Evolutionary conservation across 2,888 invertebrate genomes (phyloP).

Genomic region (Lepidocyrtoides sp.): DNA sequence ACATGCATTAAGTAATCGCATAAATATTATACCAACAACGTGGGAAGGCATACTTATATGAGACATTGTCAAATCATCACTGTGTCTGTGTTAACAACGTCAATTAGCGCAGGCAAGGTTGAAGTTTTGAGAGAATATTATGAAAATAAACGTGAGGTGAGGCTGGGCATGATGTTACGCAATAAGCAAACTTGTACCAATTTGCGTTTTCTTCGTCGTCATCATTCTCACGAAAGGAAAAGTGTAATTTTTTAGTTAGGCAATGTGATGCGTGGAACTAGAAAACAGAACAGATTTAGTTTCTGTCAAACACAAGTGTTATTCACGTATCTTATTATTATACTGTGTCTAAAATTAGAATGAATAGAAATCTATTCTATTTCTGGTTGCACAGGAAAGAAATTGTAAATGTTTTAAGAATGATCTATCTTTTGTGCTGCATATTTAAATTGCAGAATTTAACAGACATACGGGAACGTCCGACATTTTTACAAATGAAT

Average conservation of each 20-base stretch:
- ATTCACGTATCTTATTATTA: neutral
- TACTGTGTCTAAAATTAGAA: constrained; percentile 25
- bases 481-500: constrained; percentile 46
- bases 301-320: constrained; percentile 15
- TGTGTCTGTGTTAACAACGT: neutral
- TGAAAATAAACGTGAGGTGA: neutral
- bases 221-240: neutral
- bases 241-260: neutral
- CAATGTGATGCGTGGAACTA: neutral
- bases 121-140: neutral
- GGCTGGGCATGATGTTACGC: neutral
- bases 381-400: neutral
- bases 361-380: neutral
- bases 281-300: neutral
- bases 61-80: neutral
- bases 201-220: neutral
- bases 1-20: neutral
- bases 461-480: constrained; percentile 3
- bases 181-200: neutral
- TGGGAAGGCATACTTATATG: neutral
- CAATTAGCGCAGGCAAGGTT: constrained; percentile 39
- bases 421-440: neutral
- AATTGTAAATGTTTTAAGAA: neutral
- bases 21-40: no score
- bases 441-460: neutral